Evolutionary conservation across 2,888 invertebrate species (phyloP), one percentile per base, ranked within the genome.

Genomic region (Caenorhabditis virilis): DNA sequence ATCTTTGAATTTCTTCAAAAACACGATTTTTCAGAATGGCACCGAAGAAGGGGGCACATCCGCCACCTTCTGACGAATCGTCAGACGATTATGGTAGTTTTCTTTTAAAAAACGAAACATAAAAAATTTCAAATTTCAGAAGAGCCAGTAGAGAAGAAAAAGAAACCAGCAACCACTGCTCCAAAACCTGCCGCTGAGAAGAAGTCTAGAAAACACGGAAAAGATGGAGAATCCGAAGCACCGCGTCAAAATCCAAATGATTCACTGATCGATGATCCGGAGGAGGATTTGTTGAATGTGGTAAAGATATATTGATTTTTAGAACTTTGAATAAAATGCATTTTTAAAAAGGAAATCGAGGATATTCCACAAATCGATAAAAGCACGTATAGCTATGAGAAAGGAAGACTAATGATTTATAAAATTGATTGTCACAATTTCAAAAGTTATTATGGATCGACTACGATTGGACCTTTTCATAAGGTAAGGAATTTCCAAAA

Each of bases 341-440:
- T 30, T 30, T 30, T 30, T 30, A 13, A n/a, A n/a, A n/a, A n/a
- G n/a, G n/a, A n/a, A n/a, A n/a, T n/a, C n/a, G n/a, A n/a, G n/a
- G n/a, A n/a, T n/a, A n/a, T n/a, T n/a, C 30, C 6, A 13, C 30
- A 6, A 30, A 30, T 30, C 13, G 7, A 6, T 30, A 13, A 30
- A 30, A 30, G 13, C 6, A 30, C 13, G 30, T 9, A 30, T 30
- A 30, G n/a, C n/a, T n/a, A n/a, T n/a, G n/a, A n/a, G n/a, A 30
- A 30, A 30, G 30, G 30, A 30, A 30, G 30, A 30, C 30, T 98
- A 41, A 90, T 98, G 59, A 95, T 99, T 52, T 89, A 90, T 1
- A 89, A 91, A 76, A 95, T 98, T 74, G 89, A 89, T 0, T 95
- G 93, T 84, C 88, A 89, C 49, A 93, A 95, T 84, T 98, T 98